Evolutionary conservation across 64 coral and sea anemone species (phyloP).

Genomic region (Montipora capricornis): DNA sequence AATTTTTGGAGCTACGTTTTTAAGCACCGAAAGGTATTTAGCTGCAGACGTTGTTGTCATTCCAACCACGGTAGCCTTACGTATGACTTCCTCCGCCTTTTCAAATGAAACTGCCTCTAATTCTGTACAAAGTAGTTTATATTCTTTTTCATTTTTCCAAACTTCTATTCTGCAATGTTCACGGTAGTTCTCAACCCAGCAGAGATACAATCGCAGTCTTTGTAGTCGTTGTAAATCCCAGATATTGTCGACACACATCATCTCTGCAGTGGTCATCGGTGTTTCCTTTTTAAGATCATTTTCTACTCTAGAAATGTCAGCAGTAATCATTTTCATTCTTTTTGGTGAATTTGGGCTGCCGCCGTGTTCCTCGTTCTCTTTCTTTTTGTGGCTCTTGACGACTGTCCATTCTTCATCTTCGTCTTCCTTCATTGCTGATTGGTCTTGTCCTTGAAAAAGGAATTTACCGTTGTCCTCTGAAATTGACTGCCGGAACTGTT

Average conservation of each 20-base stretch:
- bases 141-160: slow-evolving; percentile 16
- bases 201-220: slow-evolving; percentile 42
- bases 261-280: not conserved
- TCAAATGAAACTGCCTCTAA: not conserved
- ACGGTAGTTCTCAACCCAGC: no score
- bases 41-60: not conserved
- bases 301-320: not conserved
- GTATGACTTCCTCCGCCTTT: slow-evolving; percentile 31
- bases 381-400: no score
- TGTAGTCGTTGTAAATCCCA: slow-evolving; percentile 13
- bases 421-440: no score
- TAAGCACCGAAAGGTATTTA: not conserved
- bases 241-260: not conserved
- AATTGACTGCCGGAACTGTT: no score
- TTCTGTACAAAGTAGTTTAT: slow-evolving; percentile 37
- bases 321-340: not conserved
- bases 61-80: slow-evolving; percentile 13
- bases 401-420: no score
- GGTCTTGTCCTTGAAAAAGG: no score
- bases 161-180: not conserved
- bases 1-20: not conserved
- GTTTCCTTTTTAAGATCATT: not conserved
- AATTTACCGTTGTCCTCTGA: no score
- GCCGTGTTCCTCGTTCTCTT: no score
- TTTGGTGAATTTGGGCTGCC: no score